Evolutionary conservation across 2,888 invertebrate species (phyloP).

Genomic region (Cerastis rubricosa): DNA sequence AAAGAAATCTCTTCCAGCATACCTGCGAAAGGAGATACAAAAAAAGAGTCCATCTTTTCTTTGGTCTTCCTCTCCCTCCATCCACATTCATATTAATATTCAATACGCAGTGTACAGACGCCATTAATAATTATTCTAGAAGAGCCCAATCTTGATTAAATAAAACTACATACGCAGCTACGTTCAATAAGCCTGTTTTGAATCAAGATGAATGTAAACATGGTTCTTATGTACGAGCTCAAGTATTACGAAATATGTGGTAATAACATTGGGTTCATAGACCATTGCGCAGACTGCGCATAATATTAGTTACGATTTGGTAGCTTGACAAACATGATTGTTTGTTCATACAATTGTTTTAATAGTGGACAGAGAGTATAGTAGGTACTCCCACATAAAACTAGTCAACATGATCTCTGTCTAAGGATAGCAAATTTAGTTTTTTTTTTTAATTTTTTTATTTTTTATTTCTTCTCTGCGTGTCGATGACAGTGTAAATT

Average conservation of each 20-base stretch:
- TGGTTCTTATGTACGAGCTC: neutral
- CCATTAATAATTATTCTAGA: neutral
- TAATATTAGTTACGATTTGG: neutral
- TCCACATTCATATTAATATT: no score
- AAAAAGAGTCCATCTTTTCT: no score
- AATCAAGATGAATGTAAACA: constrained; percentile 1
- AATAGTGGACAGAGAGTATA: neutral
- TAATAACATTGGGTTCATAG: constrained; percentile 23
- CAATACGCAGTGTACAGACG: neutral
- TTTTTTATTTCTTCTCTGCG: no score
- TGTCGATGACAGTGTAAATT: neutral
- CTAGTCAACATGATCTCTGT: neutral
- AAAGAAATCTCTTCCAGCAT: no score
- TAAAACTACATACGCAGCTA: neutral
- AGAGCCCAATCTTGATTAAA: neutral
- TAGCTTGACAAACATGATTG: constrained; percentile 20
- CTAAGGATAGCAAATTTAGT: neutral
- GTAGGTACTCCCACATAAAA: neutral
- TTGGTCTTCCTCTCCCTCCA: no score
- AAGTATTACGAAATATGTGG: constrained; percentile 31
- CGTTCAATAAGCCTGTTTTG: neutral
- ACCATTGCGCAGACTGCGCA: constrained; percentile 9
- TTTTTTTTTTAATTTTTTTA: no score
- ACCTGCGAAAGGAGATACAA: no score
- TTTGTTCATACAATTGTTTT: neutral